phyloP scores from a whole-genome alignment of 2,113 vertebrate species.

The Tragulus kanchil region DNA sequence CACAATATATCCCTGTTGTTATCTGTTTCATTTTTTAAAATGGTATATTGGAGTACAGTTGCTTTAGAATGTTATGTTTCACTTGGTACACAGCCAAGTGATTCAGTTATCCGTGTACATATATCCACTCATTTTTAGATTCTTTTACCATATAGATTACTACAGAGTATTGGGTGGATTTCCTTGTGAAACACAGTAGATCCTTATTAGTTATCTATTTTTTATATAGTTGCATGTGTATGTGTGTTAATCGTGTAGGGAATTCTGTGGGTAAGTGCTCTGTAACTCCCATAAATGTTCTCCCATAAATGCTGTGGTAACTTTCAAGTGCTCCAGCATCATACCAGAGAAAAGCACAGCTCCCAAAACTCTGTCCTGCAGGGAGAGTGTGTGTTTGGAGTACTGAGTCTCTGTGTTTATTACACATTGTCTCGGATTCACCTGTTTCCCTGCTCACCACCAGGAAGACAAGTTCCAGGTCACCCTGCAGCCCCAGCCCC shows the following conservation, averaged over 20 bases:
- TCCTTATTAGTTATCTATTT: background rate
- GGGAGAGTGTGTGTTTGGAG: background rate
- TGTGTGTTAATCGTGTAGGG: background rate
- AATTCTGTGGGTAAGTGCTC: background rate
- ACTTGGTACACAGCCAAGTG: background rate
- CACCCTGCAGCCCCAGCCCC: background rate
- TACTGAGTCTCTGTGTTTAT: too few species aligned
- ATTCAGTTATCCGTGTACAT: background rate
- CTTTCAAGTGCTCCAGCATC: too few species aligned
- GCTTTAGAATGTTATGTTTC: background rate
- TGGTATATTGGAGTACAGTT: background rate
- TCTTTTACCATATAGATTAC: background rate
- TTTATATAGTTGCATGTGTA: background rate
- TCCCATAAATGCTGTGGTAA: too few species aligned
- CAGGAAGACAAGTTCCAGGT: background rate
- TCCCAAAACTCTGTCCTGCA: background rate
- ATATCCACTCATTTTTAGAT: background rate
- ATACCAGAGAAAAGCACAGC: background rate
- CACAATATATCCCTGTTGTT: background rate
- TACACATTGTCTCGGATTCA: background rate
- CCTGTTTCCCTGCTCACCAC: too few species aligned
- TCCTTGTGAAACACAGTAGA: background rate
- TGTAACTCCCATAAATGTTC: fast-evolving
- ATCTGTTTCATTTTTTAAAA: background rate
- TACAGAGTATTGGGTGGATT: background rate